A percentile compares a stretch with the other conserved stretches of the same genome.
Conservation (phyloP, 2,888 invertebrate species). For the Leptothorax acervorum region DNA sequence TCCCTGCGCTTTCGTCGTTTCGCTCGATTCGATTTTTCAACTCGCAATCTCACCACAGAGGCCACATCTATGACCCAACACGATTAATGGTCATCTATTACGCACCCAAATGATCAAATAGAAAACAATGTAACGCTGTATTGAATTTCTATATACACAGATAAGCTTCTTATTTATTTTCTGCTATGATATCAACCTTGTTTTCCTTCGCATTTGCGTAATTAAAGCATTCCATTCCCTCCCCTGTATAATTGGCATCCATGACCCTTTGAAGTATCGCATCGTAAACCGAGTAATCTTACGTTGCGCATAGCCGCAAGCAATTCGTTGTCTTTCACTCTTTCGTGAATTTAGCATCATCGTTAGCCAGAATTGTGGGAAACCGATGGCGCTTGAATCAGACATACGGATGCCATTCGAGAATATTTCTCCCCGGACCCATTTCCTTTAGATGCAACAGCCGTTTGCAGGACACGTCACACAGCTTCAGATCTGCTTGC, state of each 20-base stretch:
- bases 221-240: conserved; percentile 14
- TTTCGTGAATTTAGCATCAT: neutral
- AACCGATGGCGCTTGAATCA: neutral
- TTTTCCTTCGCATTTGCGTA: conserved; percentile 1
- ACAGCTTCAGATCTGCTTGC: neutral
- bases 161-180: conserved; percentile 8
- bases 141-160: neutral
- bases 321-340: neutral
- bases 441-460: neutral
- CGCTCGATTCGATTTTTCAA: conserved; percentile 35
- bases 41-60: conserved; percentile 33
- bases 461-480: conserved; percentile 11
- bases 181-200: neutral
- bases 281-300: neutral
- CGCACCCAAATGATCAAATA: conserved; percentile 14
- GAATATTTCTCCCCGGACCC: neutral
- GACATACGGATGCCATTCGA: neutral
- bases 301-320: neutral
- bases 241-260: neutral
- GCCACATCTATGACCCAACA: conserved; percentile 33
- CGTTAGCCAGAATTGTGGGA: neutral
- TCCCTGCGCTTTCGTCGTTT: conserved; percentile 19
- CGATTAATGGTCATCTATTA: conserved; percentile 35
- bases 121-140: conserved; percentile 29
- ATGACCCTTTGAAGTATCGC: neutral